Conservation (phyloP, 2,113 vertebrate genomes). For the Hiodon tergisus region DNA sequence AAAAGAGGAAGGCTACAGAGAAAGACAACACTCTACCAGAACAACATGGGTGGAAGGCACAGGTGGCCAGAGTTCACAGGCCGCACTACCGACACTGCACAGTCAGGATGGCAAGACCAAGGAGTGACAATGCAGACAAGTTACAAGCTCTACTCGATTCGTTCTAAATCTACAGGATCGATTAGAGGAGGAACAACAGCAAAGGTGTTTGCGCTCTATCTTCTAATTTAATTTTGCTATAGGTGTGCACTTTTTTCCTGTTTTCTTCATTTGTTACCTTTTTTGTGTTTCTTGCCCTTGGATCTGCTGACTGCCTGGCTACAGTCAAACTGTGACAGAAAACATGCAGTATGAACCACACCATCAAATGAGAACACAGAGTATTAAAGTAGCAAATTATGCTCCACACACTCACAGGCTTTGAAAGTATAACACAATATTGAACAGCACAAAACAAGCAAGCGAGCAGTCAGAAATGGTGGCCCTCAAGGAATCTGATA, state of each 20-base stretch:
- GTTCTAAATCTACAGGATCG: not conserved
- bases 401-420: slow-evolving; percentile 8
- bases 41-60: slow-evolving; percentile 1
- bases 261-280: slow-evolving; percentile 58
- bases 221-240: not conserved
- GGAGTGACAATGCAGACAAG: not conserved
- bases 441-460: slow-evolving; percentile 3
- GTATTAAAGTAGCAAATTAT: slow-evolving; percentile 29
- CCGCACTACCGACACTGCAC: slow-evolving; percentile 11
- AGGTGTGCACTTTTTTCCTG: not conserved
- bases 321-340: slow-evolving; percentile 66
- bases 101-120: slow-evolving; percentile 8
- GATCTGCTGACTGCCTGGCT: slow-evolving; percentile 62
- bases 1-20: slow-evolving; percentile 13
- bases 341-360: slow-evolving; percentile 57
- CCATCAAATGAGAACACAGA: slow-evolving; percentile 40
- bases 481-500: slow-evolving; percentile 30
- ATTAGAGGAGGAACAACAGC: not conserved
- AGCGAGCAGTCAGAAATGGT: slow-evolving; percentile 33
- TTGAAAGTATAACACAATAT: not conserved
- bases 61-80: slow-evolving; percentile 13
- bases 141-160: not conserved
- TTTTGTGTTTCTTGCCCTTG: slow-evolving; percentile 56
- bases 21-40: not conserved
- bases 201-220: not conserved